phyloP scores from a whole-genome alignment of 2,113 vertebrate species.

The Cyprinodon brontotheroides region DNA sequence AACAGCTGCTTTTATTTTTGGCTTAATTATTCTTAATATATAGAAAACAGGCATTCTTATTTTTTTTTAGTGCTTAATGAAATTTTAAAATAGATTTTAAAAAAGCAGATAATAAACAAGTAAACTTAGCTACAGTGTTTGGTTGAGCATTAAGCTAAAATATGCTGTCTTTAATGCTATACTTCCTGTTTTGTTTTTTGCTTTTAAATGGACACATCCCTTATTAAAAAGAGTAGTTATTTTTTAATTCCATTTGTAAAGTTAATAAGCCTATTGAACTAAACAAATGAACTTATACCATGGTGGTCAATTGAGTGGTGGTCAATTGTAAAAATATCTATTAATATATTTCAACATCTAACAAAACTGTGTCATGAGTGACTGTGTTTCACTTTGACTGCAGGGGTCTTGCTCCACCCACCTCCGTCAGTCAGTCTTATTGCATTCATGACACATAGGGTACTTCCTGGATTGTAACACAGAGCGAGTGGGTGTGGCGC shows the following conservation, averaged over 20 bases:
- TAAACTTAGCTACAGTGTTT: background rate
- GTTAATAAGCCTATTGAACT: background rate
- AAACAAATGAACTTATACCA: background rate
- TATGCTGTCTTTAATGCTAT: slow-evolving; percentile 19
- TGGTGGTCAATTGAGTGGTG: background rate
- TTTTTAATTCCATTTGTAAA: background rate
- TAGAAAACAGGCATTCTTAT: background rate
- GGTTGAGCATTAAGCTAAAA: slow-evolving; percentile 24
- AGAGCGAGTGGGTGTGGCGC: background rate
- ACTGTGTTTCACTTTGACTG: background rate
- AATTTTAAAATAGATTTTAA: background rate
- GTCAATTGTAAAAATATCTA: too few species aligned
- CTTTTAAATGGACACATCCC: background rate
- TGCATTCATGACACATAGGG: slow-evolving; percentile 4
- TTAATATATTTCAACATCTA: too few species aligned
- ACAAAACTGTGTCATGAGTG: background rate
- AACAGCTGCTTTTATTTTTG: background rate
- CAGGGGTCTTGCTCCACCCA: slow-evolving; percentile 2
- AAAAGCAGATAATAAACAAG: background rate
- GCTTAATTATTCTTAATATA: background rate
- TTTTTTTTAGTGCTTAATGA: background rate
- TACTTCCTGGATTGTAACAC: slow-evolving; percentile 17
- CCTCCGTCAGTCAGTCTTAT: background rate
- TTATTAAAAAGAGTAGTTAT: background rate
- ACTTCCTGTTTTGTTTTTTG: slow-evolving; percentile 24